Evolutionary conservation across 2,797 vertebrate genomes (phyloP).

Genomic region (Australoheros facetus): DNA sequence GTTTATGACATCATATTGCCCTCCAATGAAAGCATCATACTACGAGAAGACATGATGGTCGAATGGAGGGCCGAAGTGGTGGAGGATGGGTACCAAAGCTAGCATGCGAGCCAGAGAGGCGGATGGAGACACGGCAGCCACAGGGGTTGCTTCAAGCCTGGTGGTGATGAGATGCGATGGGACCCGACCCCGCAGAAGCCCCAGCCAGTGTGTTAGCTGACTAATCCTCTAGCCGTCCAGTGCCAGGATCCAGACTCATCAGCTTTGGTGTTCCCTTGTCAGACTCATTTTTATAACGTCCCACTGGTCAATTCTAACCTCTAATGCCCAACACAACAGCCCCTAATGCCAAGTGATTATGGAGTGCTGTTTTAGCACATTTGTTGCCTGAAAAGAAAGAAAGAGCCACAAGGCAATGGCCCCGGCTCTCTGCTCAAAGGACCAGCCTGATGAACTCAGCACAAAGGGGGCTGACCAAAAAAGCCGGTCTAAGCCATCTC

Average conservation of each 20-base stretch:
- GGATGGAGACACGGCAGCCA: constrained; percentile 63
- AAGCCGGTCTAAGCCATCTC: constrained; percentile 76
- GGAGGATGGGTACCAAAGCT: constrained; percentile 54
- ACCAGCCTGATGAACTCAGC: constrained; percentile 86
- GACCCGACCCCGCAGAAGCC: constrained; percentile 72
- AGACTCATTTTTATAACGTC: constrained; percentile 82
- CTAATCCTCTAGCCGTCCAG: constrained; percentile 77
- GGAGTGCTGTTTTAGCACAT: constrained; percentile 86
- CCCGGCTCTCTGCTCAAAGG: constrained; percentile 78
- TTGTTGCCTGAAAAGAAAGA: constrained; percentile 80
- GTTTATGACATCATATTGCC: constrained; percentile 35
- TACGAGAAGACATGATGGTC: constrained; percentile 28
- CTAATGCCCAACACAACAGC: constrained; percentile 86
- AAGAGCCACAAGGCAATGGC: constrained; percentile 75
- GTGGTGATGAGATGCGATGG: constrained; percentile 76
- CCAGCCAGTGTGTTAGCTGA: constrained; percentile 76
- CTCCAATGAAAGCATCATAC: constrained; percentile 34
- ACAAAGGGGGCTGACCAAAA: constrained; percentile 77
- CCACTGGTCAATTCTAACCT: constrained; percentile 80
- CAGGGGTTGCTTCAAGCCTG: constrained; percentile 64
- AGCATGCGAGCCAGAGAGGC: constrained; percentile 38
- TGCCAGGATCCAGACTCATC: constrained; percentile 84
- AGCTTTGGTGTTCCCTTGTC: constrained; percentile 83
- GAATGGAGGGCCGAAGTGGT: constrained; percentile 19
- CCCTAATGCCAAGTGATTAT: constrained; percentile 85